These are phyloP conservation scores for Drosophila sproati DNA, from an alignment of 1,140 invertebrate species.

Conservation along the genomic window DNA sequence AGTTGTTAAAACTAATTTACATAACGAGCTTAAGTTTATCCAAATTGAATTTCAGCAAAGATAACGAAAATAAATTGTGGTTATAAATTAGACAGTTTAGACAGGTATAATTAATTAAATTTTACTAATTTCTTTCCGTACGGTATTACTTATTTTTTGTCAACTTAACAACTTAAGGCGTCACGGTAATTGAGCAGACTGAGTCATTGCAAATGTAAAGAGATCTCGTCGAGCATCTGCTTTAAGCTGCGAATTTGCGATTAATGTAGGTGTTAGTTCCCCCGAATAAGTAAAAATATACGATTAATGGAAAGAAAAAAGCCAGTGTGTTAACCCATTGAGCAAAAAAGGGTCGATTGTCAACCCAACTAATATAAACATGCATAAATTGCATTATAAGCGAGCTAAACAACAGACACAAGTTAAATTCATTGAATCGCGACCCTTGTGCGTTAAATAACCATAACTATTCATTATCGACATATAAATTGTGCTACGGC, in stretches of 20 bases:
- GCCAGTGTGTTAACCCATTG: slow-evolving; percentile 58
- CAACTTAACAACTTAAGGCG: neutral
- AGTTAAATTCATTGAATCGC: slow-evolving; percentile 28
- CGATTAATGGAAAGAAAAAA: slow-evolving; percentile 24
- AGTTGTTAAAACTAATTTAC: too few relatives aligned
- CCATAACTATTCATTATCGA: slow-evolving; percentile 84
- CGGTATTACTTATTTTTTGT: too few relatives aligned
- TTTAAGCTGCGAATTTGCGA: slow-evolving; percentile 48
- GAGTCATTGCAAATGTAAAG: neutral
- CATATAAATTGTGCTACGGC: slow-evolving; percentile 64
- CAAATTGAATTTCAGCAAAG: too few relatives aligned
- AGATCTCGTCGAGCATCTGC: slow-evolving; percentile 24
- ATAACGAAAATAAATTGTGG: too few relatives aligned
- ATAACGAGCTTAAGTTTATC: too few relatives aligned
- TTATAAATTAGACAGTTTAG: too few relatives aligned
- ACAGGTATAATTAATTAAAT: too few relatives aligned
- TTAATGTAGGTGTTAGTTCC: slow-evolving; percentile 38
- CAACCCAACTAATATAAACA: slow-evolving; percentile 58
- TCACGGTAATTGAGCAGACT: slow-evolving; percentile 2
- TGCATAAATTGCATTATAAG: slow-evolving; percentile 79
- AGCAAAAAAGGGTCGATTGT: slow-evolving; percentile 32
- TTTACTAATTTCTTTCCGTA: too few relatives aligned
- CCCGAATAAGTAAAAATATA: slow-evolving; percentile 1
- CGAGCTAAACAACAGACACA: slow-evolving; percentile 68
- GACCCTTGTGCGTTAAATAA: slow-evolving; percentile 42